Conservation (phyloP, 2,113 vertebrate genomes). For the Apteryx owenii region DNA sequence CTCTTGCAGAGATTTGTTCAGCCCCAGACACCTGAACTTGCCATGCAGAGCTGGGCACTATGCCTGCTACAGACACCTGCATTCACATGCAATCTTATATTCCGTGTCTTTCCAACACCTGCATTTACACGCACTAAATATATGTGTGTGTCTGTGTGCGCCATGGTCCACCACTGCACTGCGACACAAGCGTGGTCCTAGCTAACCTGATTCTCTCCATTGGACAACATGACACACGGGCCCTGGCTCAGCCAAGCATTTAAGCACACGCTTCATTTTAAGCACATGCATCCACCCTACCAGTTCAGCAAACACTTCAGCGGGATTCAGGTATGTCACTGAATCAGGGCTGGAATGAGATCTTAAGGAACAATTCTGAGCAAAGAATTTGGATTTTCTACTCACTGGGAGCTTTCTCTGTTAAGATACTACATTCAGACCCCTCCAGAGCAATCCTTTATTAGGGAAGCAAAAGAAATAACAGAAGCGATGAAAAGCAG, state of each 20-base stretch:
- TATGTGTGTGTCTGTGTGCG: accelerated
- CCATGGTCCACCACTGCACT: not conserved
- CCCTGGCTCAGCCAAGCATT: not conserved
- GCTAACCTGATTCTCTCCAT: accelerated
- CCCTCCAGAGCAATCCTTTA: not conserved
- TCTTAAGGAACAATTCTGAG: not conserved
- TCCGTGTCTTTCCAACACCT: not conserved
- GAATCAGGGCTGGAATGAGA: not conserved
- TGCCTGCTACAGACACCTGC: not conserved
- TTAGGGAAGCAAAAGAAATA: not conserved
- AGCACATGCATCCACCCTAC: not conserved
- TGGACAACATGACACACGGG: not conserved
- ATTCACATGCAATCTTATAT: not conserved
- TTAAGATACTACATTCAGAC: not conserved
- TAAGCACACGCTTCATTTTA: not conserved
- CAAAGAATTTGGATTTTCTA: not conserved
- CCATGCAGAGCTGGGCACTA: not conserved
- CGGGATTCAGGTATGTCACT: not conserved
- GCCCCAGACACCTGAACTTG: not conserved
- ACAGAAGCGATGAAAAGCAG: not conserved
- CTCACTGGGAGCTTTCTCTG: accelerated
- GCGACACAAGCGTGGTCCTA: not conserved
- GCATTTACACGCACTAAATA: not conserved
- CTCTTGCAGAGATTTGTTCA: not conserved
- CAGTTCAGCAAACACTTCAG: not conserved